phyloP scores from a whole-genome alignment of 2,797 vertebrate species.

The Enteromius unitaeniatus region DNA sequence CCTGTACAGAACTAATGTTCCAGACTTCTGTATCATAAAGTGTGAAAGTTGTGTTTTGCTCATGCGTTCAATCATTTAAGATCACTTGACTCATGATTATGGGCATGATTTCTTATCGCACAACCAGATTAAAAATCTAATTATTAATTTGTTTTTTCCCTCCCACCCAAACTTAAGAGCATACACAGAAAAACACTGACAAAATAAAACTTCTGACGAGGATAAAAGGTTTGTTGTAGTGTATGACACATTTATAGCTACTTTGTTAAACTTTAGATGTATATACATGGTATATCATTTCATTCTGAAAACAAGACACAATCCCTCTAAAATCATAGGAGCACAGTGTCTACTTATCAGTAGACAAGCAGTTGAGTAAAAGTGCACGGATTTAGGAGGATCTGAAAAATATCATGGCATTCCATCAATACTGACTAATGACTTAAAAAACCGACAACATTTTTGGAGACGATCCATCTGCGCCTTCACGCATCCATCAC shows the following conservation, averaged over 20 bases:
- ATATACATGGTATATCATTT: constrained; percentile 73
- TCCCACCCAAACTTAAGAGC: neutral
- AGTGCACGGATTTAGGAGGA: constrained; percentile 60
- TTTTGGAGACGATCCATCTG: constrained; percentile 62
- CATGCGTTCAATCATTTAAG: neutral
- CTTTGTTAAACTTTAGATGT: constrained; percentile 70
- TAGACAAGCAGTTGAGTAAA: constrained; percentile 59
- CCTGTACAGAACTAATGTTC: neutral
- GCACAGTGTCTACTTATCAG: constrained; percentile 58
- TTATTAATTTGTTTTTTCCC: neutral
- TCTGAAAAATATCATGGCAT: constrained; percentile 64
- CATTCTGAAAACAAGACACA: constrained; percentile 67
- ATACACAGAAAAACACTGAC: constrained; percentile 6
- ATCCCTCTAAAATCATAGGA: constrained; percentile 58
- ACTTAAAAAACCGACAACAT: constrained; percentile 69
- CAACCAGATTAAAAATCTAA: neutral
- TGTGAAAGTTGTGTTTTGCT: constrained; percentile 6
- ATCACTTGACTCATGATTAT: neutral
- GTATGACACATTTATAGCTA: constrained; percentile 74
- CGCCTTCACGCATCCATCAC: constrained; percentile 28
- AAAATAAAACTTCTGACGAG: constrained; percentile 29
- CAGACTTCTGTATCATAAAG: constrained; percentile 30
- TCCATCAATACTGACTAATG: constrained; percentile 71
- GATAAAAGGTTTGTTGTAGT: constrained; percentile 57
- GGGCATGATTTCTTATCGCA: neutral